A percentile compares a stretch with the other conserved stretches of the same genome.
These are phyloP conservation scores for Argyresthia albistria DNA, from an alignment of 2,888 invertebrate species.

Conservation along the genomic window DNA sequence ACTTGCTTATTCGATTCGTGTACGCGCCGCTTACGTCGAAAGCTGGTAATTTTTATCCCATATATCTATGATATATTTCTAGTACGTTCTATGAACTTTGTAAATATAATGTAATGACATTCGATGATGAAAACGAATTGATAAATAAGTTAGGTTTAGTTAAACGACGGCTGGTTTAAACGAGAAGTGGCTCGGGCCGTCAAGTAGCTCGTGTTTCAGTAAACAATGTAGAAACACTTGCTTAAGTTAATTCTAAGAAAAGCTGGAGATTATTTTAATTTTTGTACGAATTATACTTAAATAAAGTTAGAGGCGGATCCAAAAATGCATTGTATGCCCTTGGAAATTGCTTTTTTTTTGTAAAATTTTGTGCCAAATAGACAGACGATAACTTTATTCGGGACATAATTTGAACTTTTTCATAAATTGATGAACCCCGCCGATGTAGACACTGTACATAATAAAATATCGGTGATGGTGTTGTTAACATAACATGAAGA, in stretches of 20 bases:
- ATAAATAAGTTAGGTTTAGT: neutral
- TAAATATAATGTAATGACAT: slow-evolving; percentile 45
- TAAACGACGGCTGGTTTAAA: neutral
- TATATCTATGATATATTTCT: slow-evolving; percentile 98
- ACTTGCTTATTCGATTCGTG: slow-evolving; percentile 18
- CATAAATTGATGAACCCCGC: slow-evolving; percentile 32
- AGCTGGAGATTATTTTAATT: neutral
- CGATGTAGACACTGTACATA: slow-evolving; percentile 33
- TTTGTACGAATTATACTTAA: neutral
- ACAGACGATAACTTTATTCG: slow-evolving; percentile 49
- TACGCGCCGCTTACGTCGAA: slow-evolving; percentile 37
- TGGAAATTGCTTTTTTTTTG: neutral
- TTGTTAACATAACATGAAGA: slow-evolving; percentile 16
- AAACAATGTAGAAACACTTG: neutral
- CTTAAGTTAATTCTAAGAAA: neutral
- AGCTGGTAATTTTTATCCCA: slow-evolving; percentile 90
- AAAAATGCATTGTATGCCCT: neutral
- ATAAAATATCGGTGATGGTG: slow-evolving; percentile 41
- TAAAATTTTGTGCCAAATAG: slow-evolving; percentile 68
- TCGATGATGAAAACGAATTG: slow-evolving; percentile 12
- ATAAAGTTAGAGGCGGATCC: neutral
- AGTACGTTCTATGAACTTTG: slow-evolving; percentile 96
- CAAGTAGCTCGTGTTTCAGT: too few species aligned
- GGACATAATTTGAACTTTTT: slow-evolving; percentile 48
- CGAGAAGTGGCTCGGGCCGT: too few species aligned